Base-by-base conservation (phyloP, 2,797 vertebrate species). In the Halcyon leucocephala region DNA sequence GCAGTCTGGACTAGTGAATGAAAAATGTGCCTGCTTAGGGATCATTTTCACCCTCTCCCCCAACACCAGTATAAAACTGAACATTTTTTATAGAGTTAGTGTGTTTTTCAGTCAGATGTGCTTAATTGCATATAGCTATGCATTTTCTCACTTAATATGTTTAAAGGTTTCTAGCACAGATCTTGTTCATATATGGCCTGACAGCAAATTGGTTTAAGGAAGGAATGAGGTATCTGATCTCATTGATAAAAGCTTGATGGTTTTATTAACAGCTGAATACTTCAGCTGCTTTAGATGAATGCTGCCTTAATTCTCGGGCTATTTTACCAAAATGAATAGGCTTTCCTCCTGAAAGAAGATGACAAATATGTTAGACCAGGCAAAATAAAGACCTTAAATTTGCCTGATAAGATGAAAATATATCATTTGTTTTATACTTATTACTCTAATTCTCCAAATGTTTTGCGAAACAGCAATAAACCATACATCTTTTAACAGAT, bases 391-490 rank as follows among this genome's bases (percentile, higher is more conserved):
- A 72, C 16, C 28, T 93, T 90, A 84, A 91, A 88, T 86, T 79
- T 88, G 48, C 64, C 48, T 66, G 44, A 66, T 82, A 67, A 67
- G 42, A 82, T 94, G 60, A 79, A 89, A 93, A 95, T 69, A 58
- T 16, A 65, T 81, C 0, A 83, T 94, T 94, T 90, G 51, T 62
- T 94, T 89, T 82, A 86, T 81, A 72, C 58, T 95, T 88, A 90
- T 28, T 94, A 76, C 87, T 79, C 82, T 82, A 79, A 87, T 94
- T 83, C 70, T 83, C 85, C 19, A 73, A 95, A 84, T 90, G 88
- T 86, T 96, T 93, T 92, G 42, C 29, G 67, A 86, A 94, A 90
- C 70, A 82, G 66, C 48, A 84, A 57, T 84, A 93, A 96, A n/a
- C 31, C 48, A 64, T 84, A 33, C 31, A 66, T 96, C 64, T 82